Percentiles rank a stretch among this genome's conserved stretches.
Evolutionary conservation across 2,888 invertebrate species (phyloP).

Genomic region (Eupithecia insigniata): DNA sequence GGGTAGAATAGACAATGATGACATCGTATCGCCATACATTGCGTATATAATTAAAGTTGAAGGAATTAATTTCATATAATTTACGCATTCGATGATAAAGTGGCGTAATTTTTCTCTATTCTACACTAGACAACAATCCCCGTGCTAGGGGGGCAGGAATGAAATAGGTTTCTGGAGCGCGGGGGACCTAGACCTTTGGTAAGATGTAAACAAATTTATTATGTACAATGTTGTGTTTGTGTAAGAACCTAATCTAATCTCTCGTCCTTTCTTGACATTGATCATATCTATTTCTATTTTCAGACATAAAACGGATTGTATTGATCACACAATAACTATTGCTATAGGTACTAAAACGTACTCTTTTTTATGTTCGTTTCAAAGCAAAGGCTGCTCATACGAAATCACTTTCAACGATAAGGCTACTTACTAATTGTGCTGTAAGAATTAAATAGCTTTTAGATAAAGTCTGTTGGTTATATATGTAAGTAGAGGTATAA

Average conservation of each 20-base stretch:
- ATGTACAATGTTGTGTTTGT: not conserved
- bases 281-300: not conserved
- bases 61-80: no score
- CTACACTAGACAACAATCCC: no score
- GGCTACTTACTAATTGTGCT: not conserved
- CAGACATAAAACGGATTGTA: not conserved
- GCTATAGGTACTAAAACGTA: not conserved
- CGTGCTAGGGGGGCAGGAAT: no score
- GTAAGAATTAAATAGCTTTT: no score
- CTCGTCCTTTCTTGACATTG: constrained; percentile 1
- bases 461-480: no score
- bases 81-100: no score
- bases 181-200: not conserved
- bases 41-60: no score
- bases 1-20: no score
- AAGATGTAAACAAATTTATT: not conserved
- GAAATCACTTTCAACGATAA: not conserved
- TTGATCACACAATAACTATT: not conserved
- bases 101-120: no score
- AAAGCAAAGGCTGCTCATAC: not conserved
- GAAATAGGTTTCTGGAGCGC: no score
- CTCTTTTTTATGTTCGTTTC: not conserved
- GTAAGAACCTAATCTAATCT: not conserved
- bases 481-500: no score
- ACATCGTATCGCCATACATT: no score